A percentile compares a stretch with the other conserved stretches of the same genome.
These are phyloP conservation scores for Phortica okadai DNA, from an alignment of 2,888 invertebrate species.

Conservation along the genomic window DNA sequence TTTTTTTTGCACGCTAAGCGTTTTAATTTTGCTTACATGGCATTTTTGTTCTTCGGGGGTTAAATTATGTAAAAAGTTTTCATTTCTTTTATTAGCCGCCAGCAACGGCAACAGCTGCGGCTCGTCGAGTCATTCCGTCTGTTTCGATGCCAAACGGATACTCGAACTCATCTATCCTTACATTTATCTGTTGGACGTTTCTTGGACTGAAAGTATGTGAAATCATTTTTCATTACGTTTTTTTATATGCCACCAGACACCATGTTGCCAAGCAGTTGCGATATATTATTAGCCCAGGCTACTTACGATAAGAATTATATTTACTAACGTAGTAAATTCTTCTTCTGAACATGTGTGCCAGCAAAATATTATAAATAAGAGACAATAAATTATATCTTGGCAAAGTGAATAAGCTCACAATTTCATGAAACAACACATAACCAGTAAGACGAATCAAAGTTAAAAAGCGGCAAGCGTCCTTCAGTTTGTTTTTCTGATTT, in stretches of 20 bases:
- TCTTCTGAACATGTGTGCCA: background rate
- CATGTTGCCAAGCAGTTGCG: background rate
- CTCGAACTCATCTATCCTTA: background rate
- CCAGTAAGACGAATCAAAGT: background rate
- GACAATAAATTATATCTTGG: conserved; percentile 17
- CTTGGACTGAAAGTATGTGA: conserved; percentile 1
- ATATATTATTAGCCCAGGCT: background rate
- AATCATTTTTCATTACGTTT: conserved; percentile 7
- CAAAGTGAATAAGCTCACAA: background rate
- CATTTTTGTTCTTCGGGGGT: background rate
- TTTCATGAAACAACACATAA: background rate
- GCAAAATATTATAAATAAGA: background rate
- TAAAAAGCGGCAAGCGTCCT: background rate
- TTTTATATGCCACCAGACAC: conserved; percentile 1
- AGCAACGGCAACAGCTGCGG: background rate
- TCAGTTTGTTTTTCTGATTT: no score
- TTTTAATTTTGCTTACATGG: background rate
- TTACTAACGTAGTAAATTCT: background rate
- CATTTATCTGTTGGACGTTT: background rate
- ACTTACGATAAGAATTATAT: background rate
- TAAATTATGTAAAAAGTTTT: conserved; percentile 16
- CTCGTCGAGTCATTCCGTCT: background rate
- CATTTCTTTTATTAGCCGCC: background rate
- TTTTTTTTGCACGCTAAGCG: background rate
- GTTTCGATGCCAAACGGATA: background rate